Conservation (phyloP, 2,113 vertebrate species). For the Myotis davidii region DNA sequence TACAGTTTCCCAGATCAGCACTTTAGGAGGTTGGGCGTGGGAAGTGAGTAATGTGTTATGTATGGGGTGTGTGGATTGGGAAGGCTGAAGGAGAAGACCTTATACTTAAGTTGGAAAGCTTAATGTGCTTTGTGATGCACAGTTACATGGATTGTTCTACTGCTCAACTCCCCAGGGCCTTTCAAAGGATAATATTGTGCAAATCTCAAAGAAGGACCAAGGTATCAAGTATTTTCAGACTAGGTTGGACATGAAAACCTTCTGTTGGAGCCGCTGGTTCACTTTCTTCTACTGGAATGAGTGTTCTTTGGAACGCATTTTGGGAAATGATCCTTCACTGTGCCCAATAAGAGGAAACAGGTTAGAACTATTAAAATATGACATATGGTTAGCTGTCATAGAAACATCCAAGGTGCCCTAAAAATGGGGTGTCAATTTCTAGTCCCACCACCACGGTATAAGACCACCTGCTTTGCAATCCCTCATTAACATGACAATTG, state of each 20-base stretch:
- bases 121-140: too few species aligned
- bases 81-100: background rate
- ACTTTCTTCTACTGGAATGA: background rate
- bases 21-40: fast-evolving
- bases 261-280: background rate
- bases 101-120: background rate
- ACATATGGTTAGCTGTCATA: background rate
- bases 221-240: background rate
- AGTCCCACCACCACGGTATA: background rate
- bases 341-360: background rate
- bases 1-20: background rate
- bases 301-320: background rate
- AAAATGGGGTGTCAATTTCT: background rate
- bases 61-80: too few species aligned
- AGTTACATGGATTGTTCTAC: background rate
- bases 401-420: background rate
- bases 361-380: background rate
- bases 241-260: background rate
- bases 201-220: background rate
- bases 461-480: background rate
- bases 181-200: background rate
- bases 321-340: background rate
- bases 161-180: background rate
- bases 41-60: fast-evolving
- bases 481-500: background rate